Conservation (phyloP, 2,797 vertebrate species). For the Sebastes steindachneri region DNA sequence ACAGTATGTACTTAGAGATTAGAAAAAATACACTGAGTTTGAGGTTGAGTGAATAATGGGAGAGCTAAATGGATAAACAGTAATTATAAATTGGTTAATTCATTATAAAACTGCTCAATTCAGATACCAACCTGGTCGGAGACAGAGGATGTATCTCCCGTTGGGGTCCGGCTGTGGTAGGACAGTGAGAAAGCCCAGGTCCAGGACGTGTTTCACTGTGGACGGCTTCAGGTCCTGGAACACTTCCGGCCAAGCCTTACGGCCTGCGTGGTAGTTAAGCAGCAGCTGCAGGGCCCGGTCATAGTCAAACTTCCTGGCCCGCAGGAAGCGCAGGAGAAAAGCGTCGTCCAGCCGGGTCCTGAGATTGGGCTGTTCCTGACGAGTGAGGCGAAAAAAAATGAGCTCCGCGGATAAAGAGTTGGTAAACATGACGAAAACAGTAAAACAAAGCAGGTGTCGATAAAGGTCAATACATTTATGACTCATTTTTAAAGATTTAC, state of each 20-base stretch:
- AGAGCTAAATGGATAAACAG: not conserved
- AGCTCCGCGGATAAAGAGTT: not conserved
- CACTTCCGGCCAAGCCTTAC: slow-evolving; percentile 95
- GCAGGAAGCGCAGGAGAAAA: slow-evolving; percentile 95
- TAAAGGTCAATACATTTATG: not conserved
- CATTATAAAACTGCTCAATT: not conserved
- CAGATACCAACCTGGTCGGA: slow-evolving; percentile 88
- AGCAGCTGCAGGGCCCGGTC: slow-evolving; percentile 95
- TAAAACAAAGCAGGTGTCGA: no score
- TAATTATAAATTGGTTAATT: not conserved
- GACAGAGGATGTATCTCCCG: slow-evolving; percentile 92
- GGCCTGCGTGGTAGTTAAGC: slow-evolving; percentile 93
- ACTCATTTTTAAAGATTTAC: not conserved
- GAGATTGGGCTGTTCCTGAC: slow-evolving; percentile 91
- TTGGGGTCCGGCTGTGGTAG: slow-evolving; percentile 89
- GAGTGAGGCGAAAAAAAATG: not conserved
- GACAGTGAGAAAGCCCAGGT: slow-evolving; percentile 95
- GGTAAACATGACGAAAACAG: no score
- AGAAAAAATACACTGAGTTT: not conserved
- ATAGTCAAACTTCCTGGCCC: slow-evolving; percentile 98
- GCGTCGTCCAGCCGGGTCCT: slow-evolving; percentile 92
- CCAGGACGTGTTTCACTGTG: slow-evolving; percentile 91
- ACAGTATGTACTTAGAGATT: not conserved
- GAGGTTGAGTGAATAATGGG: not conserved
- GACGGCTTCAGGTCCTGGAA: slow-evolving; percentile 94